Evolutionary conservation across 1,140 invertebrate genomes (phyloP), one percentile per base, ranked within the genome.

Genomic region (Caenorhabditis remanei): DNA sequence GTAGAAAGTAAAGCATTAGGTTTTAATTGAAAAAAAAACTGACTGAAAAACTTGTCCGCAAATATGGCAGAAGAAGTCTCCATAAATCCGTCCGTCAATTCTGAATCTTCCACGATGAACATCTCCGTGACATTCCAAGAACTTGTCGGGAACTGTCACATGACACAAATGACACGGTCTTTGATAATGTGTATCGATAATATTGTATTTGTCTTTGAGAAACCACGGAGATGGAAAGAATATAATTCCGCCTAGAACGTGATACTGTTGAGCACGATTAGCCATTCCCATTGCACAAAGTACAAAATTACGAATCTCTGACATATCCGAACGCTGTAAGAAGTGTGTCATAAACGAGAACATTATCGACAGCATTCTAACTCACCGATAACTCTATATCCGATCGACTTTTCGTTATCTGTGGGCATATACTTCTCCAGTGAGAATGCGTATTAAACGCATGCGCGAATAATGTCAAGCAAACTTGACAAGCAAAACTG

Each of bases 91-190:
- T 24, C 71, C 71, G 13, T 79, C 71, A 40, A 79, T 79, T 50
- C 71, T 13, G 19, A 50, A 50, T 13, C 71, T 21, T 19, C 71
- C 71, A 48, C 71, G 71, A 79, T 79, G 71, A 48, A 79, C 71
- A n/a, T 79, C 46, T 50, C 71, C 71, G n/a, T 79, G 71, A 32
- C 46, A 48, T 24, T 79, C 71, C 0, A 79, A 4, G 53, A 50
- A 79, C 14, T 79, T 79, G 14, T 2, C 53, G 0, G 71, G 71
- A 13, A 79, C 46, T 4, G 46, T 21, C 7, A 50, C 11, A 50
- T 79, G 46, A 32, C 71, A 79, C 40, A 79, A 79, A 79, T 79
- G 71, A 50, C 71, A 79, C 7, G 19, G 4, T 7, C n/a, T 19
- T 11, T 24, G 21, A 24, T 79, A 9, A n/a, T 50, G 1, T 3